Percentiles rank a stretch among this genome's conserved stretches.
Conservation (phyloP, 2,888 invertebrate genomes). For the Diplazon laetatorius region DNA sequence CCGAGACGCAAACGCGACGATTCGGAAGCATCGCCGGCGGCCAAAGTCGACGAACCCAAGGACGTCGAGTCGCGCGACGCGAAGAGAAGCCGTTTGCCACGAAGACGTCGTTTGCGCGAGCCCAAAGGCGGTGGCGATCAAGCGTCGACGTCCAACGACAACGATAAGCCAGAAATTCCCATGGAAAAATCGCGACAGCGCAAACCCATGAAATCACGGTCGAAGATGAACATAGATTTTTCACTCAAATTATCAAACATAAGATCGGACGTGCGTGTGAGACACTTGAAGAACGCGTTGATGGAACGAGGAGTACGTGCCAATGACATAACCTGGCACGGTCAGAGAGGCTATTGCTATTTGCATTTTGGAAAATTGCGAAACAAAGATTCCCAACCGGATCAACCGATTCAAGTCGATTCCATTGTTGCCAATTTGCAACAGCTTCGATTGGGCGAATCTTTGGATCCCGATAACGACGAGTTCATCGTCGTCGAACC, state of each 20-base stretch:
- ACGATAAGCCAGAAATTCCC: slow-evolving; percentile 82
- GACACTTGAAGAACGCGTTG: slow-evolving; percentile 89
- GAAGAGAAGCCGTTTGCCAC: slow-evolving; percentile 64
- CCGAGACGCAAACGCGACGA: slow-evolving; percentile 45
- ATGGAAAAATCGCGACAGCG: slow-evolving; percentile 66
- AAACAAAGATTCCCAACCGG: slow-evolving; percentile 69
- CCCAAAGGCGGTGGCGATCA: slow-evolving; percentile 73
- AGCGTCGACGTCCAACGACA: slow-evolving; percentile 73
- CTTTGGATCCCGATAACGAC: slow-evolving; percentile 60
- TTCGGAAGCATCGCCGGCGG: slow-evolving; percentile 31
- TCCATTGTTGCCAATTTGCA: slow-evolving; percentile 83
- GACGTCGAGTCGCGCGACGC: slow-evolving; percentile 54
- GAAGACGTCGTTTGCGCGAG: slow-evolving; percentile 67
- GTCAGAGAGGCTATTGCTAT: slow-evolving; percentile 86
- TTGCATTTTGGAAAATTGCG: slow-evolving; percentile 88
- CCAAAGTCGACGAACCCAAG: slow-evolving; percentile 31
- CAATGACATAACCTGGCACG: slow-evolving; percentile 89
- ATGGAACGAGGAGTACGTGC: slow-evolving; percentile 90
- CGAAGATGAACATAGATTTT: slow-evolving; percentile 84
- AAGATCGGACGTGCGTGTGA: slow-evolving; percentile 87
- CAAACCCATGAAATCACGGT: slow-evolving; percentile 73
- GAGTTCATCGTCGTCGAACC: slow-evolving; percentile 81
- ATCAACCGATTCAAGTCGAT: slow-evolving; percentile 82
- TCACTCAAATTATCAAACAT: slow-evolving; percentile 88
- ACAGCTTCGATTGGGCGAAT: slow-evolving; percentile 80